Percentiles rank a stretch among this genome's conserved stretches.
These are phyloP conservation scores for Zaprionus ghesquierei DNA, from an alignment of 1,140 invertebrate species.

Conservation along the genomic window DNA sequence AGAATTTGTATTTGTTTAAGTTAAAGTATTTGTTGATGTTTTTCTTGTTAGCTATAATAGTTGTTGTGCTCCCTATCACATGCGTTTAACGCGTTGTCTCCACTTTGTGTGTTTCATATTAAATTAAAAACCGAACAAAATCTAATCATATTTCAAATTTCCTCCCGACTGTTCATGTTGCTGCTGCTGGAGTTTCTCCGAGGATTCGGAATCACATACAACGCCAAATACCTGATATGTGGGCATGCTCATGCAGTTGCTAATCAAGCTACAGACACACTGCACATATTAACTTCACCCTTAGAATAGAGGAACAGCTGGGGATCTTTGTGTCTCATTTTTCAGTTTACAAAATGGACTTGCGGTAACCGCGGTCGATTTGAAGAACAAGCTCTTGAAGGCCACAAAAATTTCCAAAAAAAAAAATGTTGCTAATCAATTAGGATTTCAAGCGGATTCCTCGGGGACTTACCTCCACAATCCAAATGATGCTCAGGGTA, in stretches of 20 bases:
- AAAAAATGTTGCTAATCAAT: neutral
- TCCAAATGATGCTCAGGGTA: conserved; percentile 85
- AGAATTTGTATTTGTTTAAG: conserved; percentile 12
- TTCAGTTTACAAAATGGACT: conserved; percentile 83
- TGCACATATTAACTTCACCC: conserved; percentile 87
- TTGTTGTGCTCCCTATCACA: conserved; percentile 53
- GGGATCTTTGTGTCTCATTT: conserved; percentile 84
- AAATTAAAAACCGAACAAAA: conserved; percentile 25
- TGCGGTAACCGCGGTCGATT: conserved; percentile 68
- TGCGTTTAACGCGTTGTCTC: conserved; percentile 42
- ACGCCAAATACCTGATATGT: conserved; percentile 13
- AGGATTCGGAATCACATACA: neutral
- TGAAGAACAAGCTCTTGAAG: conserved; percentile 73
- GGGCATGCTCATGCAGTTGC: conserved; percentile 83
- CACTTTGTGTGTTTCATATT: neutral
- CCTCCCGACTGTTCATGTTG: neutral
- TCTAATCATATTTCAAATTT: conserved; percentile 61
- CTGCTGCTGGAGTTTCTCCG: conserved; percentile 5
- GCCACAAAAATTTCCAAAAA: conserved; percentile 72
- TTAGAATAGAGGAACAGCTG: conserved; percentile 91
- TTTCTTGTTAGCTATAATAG: conserved; percentile 3
- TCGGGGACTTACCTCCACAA: conserved; percentile 83
- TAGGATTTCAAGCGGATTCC: neutral
- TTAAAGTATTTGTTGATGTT: conserved; percentile 8
- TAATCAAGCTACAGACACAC: conserved; percentile 85